These are phyloP conservation scores for Reinhardtius hippoglossoides DNA, from an alignment of 2,113 vertebrate species.

Conservation along the genomic window DNA sequence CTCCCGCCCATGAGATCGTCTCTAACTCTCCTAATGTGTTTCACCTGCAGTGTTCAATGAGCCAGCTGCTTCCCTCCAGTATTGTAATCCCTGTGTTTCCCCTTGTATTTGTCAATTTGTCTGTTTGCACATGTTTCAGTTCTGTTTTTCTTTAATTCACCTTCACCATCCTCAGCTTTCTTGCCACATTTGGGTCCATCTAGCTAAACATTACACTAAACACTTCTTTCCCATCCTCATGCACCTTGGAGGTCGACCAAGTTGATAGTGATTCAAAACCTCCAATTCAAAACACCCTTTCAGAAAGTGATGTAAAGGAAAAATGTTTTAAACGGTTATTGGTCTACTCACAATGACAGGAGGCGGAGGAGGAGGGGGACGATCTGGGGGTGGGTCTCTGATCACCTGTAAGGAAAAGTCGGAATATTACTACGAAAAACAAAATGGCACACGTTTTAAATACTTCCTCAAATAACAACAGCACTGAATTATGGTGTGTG, in stretches of 20 bases:
- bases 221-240: no score
- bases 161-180: no score
- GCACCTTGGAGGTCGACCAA: no score
- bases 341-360: slow-evolving; percentile 85
- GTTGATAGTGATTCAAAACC: no score
- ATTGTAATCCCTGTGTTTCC: no score
- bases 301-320: not conserved
- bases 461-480: slow-evolving; percentile 3
- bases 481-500: not conserved
- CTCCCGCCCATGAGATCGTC: not conserved
- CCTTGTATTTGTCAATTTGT: no score
- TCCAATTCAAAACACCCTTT: no score
- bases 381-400: slow-evolving; percentile 90
- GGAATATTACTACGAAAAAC: not conserved
- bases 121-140: not conserved
- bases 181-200: no score
- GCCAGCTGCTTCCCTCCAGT: no score
- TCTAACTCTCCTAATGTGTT: not conserved
- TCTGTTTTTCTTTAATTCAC: no score
- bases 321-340: not conserved
- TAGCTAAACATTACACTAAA: no score
- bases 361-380: slow-evolving; percentile 85
- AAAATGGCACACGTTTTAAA: not conserved
- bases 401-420: slow-evolving; percentile 86
- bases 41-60: not conserved